Evolutionary conservation across 1,140 invertebrate species (phyloP), one percentile per base, ranked within the genome.

Genomic region (Wiebesia pumilae): DNA sequence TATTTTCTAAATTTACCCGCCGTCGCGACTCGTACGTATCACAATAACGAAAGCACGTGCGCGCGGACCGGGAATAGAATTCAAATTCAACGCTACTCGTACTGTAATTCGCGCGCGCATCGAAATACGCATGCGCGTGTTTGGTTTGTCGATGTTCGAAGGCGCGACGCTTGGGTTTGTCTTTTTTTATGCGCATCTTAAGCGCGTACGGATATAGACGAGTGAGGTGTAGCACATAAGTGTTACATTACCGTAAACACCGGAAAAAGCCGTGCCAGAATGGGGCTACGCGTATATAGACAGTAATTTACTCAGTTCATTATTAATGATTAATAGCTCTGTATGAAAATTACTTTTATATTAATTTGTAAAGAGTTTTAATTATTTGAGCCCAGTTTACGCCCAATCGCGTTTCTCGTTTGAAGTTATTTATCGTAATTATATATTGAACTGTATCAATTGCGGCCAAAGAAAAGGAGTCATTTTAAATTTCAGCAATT

Each of bases 1-100:
- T 81, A 62, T 86, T 62, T 78, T 86, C 80, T 83, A 83, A 33
- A 69, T 83, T 83, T 86, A 86, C 43, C 71, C 85, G 27, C 0
- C n/a, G 38, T 0, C 19, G 40, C 12, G n/a, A 73, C 19, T 3
- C 65, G 12, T 43, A 40, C 47, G 73, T 38, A 83, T 75, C 51
- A n/a, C 51, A 67, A 82, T 43, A 82, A 40, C 51, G 62, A 67
- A 67, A 67, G 38, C 62, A 81, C 43, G 81, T 65, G 38, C 81
- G 62, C 80, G 80, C 67, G 43, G 47, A 65, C 19, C 58, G 47
- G 75, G 83, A 84, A 84, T 78, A 78, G 71, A 84, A 77, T 65
- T 78, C 54, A 77, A 75, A 75, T 75, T 43, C 21, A 43, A 75
- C 38, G 71, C 24, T 24, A 27, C 10, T 27, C 71, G 71, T 27